phyloP scores from a whole-genome alignment of 2,797 vertebrate species.

The Premnoplex brunnescens region DNA sequence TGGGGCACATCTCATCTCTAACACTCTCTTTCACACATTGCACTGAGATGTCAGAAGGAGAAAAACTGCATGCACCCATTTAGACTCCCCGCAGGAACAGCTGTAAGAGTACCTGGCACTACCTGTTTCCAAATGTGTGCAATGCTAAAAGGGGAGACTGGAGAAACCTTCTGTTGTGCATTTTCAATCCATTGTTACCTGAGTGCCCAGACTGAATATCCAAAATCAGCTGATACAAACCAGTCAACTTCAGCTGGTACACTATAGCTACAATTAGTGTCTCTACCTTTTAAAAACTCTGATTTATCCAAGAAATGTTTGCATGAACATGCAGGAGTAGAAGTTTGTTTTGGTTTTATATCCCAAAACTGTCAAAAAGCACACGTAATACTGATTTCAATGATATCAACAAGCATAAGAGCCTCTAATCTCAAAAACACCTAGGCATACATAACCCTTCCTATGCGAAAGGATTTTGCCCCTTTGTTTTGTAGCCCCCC shows the following conservation, averaged over 20 bases:
- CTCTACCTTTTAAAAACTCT: background rate
- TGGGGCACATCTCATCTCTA: background rate
- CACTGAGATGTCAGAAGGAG: background rate
- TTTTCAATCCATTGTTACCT: background rate
- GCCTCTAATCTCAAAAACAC: background rate
- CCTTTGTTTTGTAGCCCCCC: background rate
- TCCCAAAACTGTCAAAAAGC: background rate
- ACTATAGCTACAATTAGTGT: background rate
- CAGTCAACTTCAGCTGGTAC: background rate
- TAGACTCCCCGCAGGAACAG: background rate
- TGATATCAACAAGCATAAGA: background rate
- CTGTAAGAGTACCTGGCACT: background rate
- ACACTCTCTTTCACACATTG: accelerated
- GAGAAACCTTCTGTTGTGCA: accelerated
- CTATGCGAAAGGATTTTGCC: accelerated
- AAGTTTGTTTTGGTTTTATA: background rate
- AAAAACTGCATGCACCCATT: background rate
- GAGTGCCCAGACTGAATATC: background rate
- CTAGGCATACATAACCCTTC: background rate
- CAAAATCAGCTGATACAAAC: background rate
- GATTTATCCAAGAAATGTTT: background rate
- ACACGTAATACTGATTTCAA: background rate
- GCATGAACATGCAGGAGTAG: background rate
- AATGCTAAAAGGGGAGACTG: background rate
- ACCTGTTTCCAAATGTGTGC: accelerated